A percentile compares a stretch with the other conserved stretches of the same genome.
Evolutionary conservation across 2,888 invertebrate species (phyloP).

Genomic region (Chirona hameri): DNA sequence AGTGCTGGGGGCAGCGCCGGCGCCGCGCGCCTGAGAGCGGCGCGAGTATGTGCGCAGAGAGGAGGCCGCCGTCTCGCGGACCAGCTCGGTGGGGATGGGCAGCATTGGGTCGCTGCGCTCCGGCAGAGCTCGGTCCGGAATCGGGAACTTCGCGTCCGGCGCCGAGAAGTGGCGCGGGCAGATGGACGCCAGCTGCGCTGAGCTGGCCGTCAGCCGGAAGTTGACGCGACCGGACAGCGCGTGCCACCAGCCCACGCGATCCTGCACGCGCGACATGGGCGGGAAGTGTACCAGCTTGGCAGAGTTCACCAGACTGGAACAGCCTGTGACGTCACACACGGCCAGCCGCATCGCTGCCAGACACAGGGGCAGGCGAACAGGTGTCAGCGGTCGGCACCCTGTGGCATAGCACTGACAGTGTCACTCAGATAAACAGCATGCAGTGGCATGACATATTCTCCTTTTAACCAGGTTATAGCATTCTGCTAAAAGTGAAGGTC

Average conservation of each 20-base stretch:
- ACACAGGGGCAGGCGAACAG: too few species aligned
- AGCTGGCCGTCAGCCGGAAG: neutral
- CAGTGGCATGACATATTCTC: too few species aligned
- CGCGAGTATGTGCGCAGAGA: neutral
- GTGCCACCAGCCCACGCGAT: neutral
- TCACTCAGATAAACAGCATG: too few species aligned
- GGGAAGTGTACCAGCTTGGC: neutral
- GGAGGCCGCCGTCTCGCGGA: neutral
- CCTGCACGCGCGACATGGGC: neutral
- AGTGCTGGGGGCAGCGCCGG: neutral
- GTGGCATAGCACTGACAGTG: too few species aligned
- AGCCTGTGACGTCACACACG: neutral
- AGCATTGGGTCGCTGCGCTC: too few species aligned
- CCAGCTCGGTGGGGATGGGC: neutral
- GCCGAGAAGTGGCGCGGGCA: neutral
- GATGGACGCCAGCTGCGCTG: neutral
- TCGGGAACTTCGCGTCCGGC: neutral
- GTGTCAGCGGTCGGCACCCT: too few species aligned
- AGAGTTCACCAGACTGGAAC: neutral
- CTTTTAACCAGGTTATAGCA: too few species aligned
- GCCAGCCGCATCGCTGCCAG: neutral
- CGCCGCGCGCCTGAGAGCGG: neutral
- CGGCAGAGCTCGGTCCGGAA: neutral
- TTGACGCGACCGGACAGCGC: neutral
- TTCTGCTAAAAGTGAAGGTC: too few species aligned